A percentile compares a stretch with the other conserved stretches of the same genome.
Evolutionary conservation across 2,797 vertebrate genomes (phyloP).

Genomic region (Ctenosaura bakeri): DNA sequence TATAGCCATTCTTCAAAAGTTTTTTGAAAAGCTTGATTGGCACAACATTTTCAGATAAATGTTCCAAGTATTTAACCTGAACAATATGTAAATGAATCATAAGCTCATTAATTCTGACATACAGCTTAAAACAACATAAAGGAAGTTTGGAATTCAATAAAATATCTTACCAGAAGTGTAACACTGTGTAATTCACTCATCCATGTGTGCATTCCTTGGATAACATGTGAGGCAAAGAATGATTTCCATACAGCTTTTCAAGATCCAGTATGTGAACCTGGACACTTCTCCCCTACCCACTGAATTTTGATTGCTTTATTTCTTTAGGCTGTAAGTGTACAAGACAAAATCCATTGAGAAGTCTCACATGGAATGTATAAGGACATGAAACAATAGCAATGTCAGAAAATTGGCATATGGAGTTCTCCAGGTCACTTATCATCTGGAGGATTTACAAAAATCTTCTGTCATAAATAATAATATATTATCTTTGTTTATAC

Average conservation of each 20-base stretch:
- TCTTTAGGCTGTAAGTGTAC: background rate
- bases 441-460: too few relatives aligned
- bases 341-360: background rate
- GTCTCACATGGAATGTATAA: background rate
- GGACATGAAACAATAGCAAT: background rate
- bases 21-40: conserved; percentile 53
- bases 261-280: conserved; percentile 59
- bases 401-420: background rate
- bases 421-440: background rate
- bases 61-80: conserved; percentile 62
- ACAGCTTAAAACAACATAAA: conserved; percentile 55
- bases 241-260: conserved; percentile 62
- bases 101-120: conserved; percentile 62
- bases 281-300: conserved; percentile 49
- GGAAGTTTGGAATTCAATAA: conserved; percentile 58
- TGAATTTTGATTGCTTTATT: conserved; percentile 75
- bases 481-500: background rate
- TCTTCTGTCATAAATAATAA: background rate
- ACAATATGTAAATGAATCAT: conserved; percentile 55
- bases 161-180: conserved; percentile 69
- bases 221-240: conserved; percentile 67
- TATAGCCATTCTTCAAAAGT: conserved; percentile 28
- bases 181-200: conserved; percentile 41
- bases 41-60: conserved; percentile 54
- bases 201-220: conserved; percentile 62